These are phyloP conservation scores for Eupithecia pulchellata DNA, from an alignment of 2,888 invertebrate species.

Conservation along the genomic window DNA sequence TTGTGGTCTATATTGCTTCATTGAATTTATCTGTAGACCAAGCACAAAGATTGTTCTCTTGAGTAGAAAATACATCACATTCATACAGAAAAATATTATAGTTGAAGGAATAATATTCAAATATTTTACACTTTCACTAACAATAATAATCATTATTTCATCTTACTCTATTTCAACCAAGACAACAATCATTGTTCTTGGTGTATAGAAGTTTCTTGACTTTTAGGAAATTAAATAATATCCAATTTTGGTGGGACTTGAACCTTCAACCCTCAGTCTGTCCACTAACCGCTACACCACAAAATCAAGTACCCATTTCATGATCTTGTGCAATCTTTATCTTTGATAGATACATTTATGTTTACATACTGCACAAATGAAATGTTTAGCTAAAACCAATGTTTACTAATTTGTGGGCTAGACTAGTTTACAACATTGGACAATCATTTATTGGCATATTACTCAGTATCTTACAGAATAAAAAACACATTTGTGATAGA, in stretches of 20 bases:
- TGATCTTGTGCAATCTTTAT: neutral
- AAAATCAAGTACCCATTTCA: no score
- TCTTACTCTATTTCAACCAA: neutral
- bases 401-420: no score
- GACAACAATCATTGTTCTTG: neutral
- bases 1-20: neutral
- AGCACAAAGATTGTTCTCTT: neutral
- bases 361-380: neutral
- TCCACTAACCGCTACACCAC: no score
- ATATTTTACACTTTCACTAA: neutral
- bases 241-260: no score
- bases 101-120: neutral
- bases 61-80: neutral
- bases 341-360: neutral
- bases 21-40: neutral
- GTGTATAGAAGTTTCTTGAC: neutral
- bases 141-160: neutral
- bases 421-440: no score
- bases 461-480: no score
- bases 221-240: no score
- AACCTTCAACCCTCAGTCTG: no score
- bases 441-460: no score
- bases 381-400: no score
- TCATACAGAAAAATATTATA: neutral
- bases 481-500: no score